Base-by-base conservation (phyloP, 2,113 vertebrate genomes). In the Apteryx mantelli region DNA sequence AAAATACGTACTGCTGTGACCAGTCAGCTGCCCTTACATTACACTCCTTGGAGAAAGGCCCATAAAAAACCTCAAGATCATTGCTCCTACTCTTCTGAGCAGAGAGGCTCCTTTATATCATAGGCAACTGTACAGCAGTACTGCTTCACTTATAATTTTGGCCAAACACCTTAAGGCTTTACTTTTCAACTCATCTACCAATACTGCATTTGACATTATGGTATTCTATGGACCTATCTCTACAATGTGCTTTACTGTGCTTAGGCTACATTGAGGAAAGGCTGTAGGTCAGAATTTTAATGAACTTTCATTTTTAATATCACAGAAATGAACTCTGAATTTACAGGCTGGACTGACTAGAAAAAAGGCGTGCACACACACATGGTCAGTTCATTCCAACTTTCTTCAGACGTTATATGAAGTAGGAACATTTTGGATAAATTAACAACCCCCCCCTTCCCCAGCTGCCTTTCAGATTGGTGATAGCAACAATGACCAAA, bases 391-490 rank as follows among this genome's bases (percentile, higher is more conserved):
- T 81, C 81, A 26, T 79, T 92, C 56, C 70, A 77, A 3, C 11
- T 87, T 95, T 75, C 0, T 0, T 77, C 63, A 69, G 61, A 77
- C 58, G 73, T 13, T 48, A 34, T 63, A 91, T 34, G 0, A 3
- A 97, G 74, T 28, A 44, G 70, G 78, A 92, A 95, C 8, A 25
- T 74, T 91, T 82, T 53, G 63, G 65, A 87, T 85, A 91, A 92
- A 87, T 74, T 36, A 91, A 42, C 34, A 92, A 53, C 48, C 78
- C 68, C 87, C 66, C 63, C 20, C 48, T 74, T 64, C 87, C 66
- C 65, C 20, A 1, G 53, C 4, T 19, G 25, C 84, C 86, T 82
- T 89, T 76, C 20, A 1, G 65, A 91, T 10, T 76, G 89, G 69
- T 50, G 76, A 95, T 79, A 87, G 74, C 44, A 92, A 79, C 75